Percentiles rank a stretch among this genome's conserved stretches.
These are phyloP conservation scores for Pharmacophagus antenor DNA, from an alignment of 2,888 invertebrate species.

Conservation along the genomic window DNA sequence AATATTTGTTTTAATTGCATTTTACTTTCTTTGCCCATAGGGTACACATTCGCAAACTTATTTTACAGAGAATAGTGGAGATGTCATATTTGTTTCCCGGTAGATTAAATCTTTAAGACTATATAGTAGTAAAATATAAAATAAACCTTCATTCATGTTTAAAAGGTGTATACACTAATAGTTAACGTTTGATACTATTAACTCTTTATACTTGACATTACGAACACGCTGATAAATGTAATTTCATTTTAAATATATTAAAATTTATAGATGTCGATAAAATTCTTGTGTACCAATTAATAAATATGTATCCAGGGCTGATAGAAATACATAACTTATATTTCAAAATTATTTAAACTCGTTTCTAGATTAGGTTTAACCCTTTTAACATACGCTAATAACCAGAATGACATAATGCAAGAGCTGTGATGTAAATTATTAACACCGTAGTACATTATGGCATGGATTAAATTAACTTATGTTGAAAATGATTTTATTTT, in stretches of 20 bases:
- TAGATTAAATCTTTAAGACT: neutral
- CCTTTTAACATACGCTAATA: neutral
- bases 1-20: too few species aligned
- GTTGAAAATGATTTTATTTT: too few species aligned
- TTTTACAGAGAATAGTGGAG: too few species aligned
- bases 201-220: neutral
- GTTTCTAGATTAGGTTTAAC: conserved; percentile 20
- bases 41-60: too few species aligned
- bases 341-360: conserved; percentile 24
- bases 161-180: neutral
- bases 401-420: conserved; percentile 1
- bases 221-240: neutral
- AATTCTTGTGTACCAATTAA: conserved; percentile 8
- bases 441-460: neutral
- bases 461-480: too few species aligned
- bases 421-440: conserved; percentile 4
- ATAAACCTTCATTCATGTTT: neutral
- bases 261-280: neutral
- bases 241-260: neutral
- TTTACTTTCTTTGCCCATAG: too few species aligned
- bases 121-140: neutral
- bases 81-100: too few species aligned
- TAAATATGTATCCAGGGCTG: conserved; percentile 21
- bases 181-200: neutral
- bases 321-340: conserved; percentile 15